Conservation (phyloP, 92 coral and sea anemone species). For the Umimayanthus chanpuru region DNA sequence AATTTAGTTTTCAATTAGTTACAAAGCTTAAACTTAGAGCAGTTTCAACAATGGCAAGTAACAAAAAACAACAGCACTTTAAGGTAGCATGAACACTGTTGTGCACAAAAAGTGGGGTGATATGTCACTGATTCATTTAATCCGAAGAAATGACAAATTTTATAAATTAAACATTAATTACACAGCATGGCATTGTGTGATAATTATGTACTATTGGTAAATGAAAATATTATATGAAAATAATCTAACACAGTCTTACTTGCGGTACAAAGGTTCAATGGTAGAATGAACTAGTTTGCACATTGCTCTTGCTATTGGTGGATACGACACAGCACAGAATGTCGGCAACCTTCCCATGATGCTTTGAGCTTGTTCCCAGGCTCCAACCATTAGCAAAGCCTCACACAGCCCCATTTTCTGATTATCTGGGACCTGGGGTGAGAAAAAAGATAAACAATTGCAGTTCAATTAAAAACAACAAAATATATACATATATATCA, state of each 20-base stretch:
- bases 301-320: constrained; percentile 79
- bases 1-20: no score
- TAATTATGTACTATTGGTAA: neutral
- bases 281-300: constrained; percentile 94
- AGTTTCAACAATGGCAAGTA: no score
- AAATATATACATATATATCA: neutral
- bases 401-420: constrained; percentile 97
- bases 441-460: neutral
- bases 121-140: no score
- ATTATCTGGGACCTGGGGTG: constrained; percentile 69
- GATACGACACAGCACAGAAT: constrained; percentile 84
- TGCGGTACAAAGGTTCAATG: constrained; percentile 92
- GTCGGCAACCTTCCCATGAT: constrained; percentile 86
- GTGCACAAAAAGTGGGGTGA: no score
- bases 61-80: no score
- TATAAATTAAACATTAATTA: no score
- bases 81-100: no score
- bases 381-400: constrained; percentile 91
- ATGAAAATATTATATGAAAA: neutral
- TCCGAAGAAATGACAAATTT: no score
- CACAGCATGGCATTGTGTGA: neutral
- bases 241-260: constrained; percentile 53
- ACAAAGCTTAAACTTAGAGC: no score
- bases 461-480: neutral
- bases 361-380: constrained; percentile 81